Evolutionary conservation across 2,797 vertebrate species (phyloP), one percentile per base, ranked within the genome.

Genomic region (Clarias fuscus): DNA sequence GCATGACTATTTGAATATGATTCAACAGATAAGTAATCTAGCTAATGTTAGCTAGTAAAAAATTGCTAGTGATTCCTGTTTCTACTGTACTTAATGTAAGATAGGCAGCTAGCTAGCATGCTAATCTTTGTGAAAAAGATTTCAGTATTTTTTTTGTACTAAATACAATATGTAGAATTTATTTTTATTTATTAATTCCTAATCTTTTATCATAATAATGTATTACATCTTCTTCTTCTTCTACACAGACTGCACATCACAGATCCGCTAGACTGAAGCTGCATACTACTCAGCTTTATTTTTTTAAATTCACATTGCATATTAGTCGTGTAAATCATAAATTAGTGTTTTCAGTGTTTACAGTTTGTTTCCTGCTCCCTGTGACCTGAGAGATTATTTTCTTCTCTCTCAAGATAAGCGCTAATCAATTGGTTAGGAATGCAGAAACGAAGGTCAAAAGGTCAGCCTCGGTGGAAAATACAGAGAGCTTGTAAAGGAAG

Each of bases 311-410:
- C 56, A 48, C 14, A 1, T 53, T 53, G 65, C 56, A 53, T 71
- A 30, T 62, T 65, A 76, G 43, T 58, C 30, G 37, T 37, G 73
- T n/a, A 64, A 84, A 71, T 87, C 27, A 56, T 43, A 87, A 84
- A 87, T 84, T 62, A 84, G 53, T 79, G 82, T 40, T 67, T 27
- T 62, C 33, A 24, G n/a, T 72, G 82, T 68, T 79, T 83, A 77
- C 24, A 18, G 86, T 71, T 30, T 22, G 40, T 59, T 68, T 48
- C 58, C 67, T 68, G 33, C 40, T 56, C 43, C 61, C 79, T n/a
- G 27, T 67, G 84, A 81, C 84, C 77, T 13, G 37, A 33, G 65
- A 64, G 58, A 87, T 84, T 79, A 84, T 73, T 53, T 40, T 83
- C 68, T 20, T 14, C 30, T 37, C 73, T 48, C 75, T 56, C n/a